Evolutionary conservation across 2,797 vertebrate genomes (phyloP).

Genomic region (Pterois miles): DNA sequence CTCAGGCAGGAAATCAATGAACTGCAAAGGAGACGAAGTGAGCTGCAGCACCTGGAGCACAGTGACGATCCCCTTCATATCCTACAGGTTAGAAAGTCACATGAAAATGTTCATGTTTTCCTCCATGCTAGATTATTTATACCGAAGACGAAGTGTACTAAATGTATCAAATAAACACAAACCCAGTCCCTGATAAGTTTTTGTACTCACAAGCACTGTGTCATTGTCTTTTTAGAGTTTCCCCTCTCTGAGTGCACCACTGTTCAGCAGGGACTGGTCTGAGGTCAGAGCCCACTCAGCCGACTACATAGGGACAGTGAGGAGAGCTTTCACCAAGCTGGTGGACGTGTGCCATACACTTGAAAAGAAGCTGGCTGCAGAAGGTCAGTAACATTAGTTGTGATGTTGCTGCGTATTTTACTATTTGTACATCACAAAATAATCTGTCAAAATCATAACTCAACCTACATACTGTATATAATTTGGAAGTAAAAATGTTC

Average conservation of each 20-base stretch:
- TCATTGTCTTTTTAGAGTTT: constrained; percentile 37
- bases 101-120: not conserved
- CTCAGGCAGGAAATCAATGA: constrained; percentile 57
- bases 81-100: constrained; percentile 42
- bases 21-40: constrained; percentile 36
- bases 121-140: not conserved
- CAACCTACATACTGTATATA: not conserved
- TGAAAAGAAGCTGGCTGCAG: constrained; percentile 35
- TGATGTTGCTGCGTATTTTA: not conserved
- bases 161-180: not conserved
- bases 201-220: not conserved
- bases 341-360: constrained; percentile 27
- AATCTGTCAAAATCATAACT: not conserved
- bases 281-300: constrained; percentile 16
- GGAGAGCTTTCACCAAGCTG: constrained; percentile 36
- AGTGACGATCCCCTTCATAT: constrained; percentile 55
- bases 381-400: constrained; percentile 26
- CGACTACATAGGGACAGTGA: constrained; percentile 14
- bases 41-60: constrained; percentile 58
- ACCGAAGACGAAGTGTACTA: not conserved
- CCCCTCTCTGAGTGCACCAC: constrained; percentile 18
- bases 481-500: not conserved
- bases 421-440: too few relatives aligned
- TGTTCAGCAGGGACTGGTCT: constrained; percentile 43
- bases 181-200: too few relatives aligned